phyloP scores from a whole-genome alignment of 1,140 invertebrate species.

The Bombus waltoni region DNA sequence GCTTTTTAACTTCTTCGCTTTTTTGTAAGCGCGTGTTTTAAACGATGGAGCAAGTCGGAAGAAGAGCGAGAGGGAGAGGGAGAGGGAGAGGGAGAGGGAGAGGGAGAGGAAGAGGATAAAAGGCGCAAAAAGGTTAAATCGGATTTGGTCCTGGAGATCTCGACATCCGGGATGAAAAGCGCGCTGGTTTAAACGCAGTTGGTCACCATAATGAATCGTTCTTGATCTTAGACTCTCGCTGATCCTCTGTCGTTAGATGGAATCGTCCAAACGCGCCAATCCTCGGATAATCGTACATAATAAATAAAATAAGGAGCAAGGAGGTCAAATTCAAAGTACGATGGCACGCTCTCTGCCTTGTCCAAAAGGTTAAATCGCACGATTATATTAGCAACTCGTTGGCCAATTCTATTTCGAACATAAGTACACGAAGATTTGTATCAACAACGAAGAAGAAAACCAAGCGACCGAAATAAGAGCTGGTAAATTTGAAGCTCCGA shows the following conservation, averaged over 20 bases:
- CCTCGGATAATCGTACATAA: background rate
- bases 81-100: too few species aligned
- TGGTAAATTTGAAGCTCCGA: background rate
- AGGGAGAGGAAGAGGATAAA: too few species aligned
- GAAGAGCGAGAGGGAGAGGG: too few species aligned
- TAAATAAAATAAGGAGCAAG: background rate
- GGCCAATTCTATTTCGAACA: background rate
- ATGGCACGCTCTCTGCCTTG: background rate
- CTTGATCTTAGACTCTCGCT: background rate
- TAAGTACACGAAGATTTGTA: background rate
- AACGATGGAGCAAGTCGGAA: background rate
- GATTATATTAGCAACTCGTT: background rate
- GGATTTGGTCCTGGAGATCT: conserved; percentile 37
- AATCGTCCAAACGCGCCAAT: background rate
- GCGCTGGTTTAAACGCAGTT: conserved; percentile 34
- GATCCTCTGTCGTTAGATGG: background rate
- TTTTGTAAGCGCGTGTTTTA: conserved; percentile 29
- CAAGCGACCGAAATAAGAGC: conserved; percentile 1
- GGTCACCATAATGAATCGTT: conserved; percentile 39
- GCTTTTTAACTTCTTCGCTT: conserved; percentile 41
- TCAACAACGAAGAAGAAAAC: background rate
- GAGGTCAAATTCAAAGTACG: background rate
- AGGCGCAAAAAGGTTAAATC: conserved; percentile 49
- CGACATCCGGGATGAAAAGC: conserved; percentile 38
- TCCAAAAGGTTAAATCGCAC: background rate